phyloP scores from a whole-genome alignment of 2,113 vertebrate genomes.

The Neodon shergylaensis region DNA sequence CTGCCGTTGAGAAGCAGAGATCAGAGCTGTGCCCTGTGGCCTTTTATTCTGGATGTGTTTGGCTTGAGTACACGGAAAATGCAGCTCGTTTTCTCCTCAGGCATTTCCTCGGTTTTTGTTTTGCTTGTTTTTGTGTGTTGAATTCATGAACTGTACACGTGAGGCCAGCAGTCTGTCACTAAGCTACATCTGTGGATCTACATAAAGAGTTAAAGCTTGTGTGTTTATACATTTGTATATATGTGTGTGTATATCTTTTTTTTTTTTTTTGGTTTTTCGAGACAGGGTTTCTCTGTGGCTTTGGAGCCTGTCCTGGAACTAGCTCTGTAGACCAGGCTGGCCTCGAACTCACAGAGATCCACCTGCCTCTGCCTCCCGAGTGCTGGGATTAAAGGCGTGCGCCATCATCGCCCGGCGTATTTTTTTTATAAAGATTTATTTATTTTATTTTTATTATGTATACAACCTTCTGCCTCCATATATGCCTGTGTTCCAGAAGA shows the following conservation, averaged over 20 bases:
- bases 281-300: too few species aligned
- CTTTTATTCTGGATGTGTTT: neutral
- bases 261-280: too few species aligned
- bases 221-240: neutral
- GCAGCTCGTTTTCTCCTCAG: neutral
- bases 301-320: too few species aligned
- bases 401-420: too few species aligned
- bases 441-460: too few species aligned
- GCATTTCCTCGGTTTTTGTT: neutral
- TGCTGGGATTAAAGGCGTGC: too few species aligned
- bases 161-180: neutral
- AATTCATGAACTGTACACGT: neutral
- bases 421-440: too few species aligned
- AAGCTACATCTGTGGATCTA: neutral
- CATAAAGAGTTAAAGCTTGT: neutral
- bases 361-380: too few species aligned
- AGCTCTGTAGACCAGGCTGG: too few species aligned
- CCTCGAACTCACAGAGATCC: too few species aligned
- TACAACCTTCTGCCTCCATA: too few species aligned
- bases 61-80: constrained; percentile 34
- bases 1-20: neutral
- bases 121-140: neutral
- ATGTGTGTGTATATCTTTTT: neutral
- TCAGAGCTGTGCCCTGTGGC: neutral
- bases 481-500: too few species aligned